phyloP scores from a whole-genome alignment of 37 sponge, comb jelly and placozoan genomes.

The Hormiphora californensis region DNA sequence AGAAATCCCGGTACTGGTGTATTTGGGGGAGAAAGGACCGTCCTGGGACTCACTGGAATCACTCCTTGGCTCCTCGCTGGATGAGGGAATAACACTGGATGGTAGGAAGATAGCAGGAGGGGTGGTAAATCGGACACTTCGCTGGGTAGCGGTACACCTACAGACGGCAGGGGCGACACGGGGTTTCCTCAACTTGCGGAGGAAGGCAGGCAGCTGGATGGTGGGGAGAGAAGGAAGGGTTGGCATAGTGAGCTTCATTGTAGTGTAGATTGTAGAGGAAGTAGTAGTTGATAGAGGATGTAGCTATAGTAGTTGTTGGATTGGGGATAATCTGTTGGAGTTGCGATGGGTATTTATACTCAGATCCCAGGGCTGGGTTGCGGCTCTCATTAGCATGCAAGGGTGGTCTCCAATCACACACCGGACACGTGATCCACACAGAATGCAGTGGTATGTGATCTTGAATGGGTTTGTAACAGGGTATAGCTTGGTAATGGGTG shows the following conservation, averaged over 20 bases:
- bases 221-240: neutral
- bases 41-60: neutral
- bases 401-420: too few species aligned
- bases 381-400: neutral
- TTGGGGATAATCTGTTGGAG: neutral
- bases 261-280: neutral
- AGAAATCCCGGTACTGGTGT: slow-evolving; percentile 32
- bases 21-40: slow-evolving; percentile 26
- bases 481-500: too few species aligned
- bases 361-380: neutral
- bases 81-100: neutral
- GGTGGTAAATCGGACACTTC: neutral
- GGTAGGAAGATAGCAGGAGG: neutral
- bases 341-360: neutral
- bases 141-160: neutral
- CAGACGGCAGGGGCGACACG: slow-evolving; percentile 16
- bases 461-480: too few species aligned
- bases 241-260: too few species aligned
- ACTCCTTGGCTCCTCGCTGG: neutral
- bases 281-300: neutral
- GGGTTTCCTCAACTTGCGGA: neutral
- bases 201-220: neutral
- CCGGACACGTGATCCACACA: too few species aligned
- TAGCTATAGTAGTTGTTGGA: neutral
- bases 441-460: too few species aligned